Percentiles rank a stretch among this genome's conserved stretches.
phyloP scores from a whole-genome alignment of 1,140 invertebrate genomes.

The Wiebesia pumilae region DNA sequence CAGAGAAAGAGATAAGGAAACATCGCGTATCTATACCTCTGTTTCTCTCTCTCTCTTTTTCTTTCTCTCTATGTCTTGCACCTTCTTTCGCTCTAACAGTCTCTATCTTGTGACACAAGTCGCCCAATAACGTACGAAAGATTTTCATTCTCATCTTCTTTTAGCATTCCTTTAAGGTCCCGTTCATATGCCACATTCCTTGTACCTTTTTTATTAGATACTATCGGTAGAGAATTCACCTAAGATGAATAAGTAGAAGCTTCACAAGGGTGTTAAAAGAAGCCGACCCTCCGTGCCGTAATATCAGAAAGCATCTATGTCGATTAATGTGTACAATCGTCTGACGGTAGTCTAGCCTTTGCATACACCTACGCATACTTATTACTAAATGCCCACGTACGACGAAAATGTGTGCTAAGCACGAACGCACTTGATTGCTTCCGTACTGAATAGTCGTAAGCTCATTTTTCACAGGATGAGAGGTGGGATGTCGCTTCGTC shows the following conservation, averaged over 20 bases:
- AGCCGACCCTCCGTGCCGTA: background rate
- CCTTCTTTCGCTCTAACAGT: background rate
- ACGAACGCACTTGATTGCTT: constrained; percentile 2
- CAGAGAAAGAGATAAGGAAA: constrained; percentile 42
- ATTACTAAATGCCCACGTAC: constrained; percentile 13
- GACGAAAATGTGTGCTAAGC: background rate
- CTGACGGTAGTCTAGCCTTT: background rate
- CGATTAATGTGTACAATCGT: constrained; percentile 29
- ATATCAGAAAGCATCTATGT: constrained; percentile 40
- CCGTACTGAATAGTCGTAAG: constrained; percentile 3
- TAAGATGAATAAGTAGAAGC: background rate
- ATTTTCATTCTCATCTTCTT: background rate
- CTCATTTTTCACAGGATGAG: constrained; percentile 19
- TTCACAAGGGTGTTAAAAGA: background rate
- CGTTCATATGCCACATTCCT: constrained; percentile 20
- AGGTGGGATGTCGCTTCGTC: background rate
- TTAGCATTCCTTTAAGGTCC: background rate
- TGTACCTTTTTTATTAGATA: constrained; percentile 69
- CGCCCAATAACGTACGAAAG: background rate
- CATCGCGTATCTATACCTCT: background rate
- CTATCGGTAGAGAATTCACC: constrained; percentile 55
- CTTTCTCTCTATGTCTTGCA: background rate
- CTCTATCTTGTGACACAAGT: background rate
- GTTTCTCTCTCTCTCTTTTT: too few species aligned
- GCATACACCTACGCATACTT: background rate